These are phyloP conservation scores for Calameuta filiformis DNA, from an alignment of 2,888 invertebrate species.

Conservation along the genomic window DNA sequence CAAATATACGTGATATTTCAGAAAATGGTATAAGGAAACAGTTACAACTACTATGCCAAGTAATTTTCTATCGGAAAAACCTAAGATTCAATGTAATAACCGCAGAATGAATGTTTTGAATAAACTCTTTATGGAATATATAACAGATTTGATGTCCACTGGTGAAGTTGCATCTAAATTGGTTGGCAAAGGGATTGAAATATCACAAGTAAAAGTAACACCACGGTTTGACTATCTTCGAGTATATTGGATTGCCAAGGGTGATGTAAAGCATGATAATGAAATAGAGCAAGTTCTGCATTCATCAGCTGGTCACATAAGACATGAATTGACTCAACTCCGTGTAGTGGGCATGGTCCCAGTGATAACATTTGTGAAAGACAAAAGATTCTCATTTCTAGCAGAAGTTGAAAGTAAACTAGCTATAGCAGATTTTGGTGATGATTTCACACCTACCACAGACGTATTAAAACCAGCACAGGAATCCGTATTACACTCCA, in stretches of 20 bases:
- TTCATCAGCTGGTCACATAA: constrained; percentile 70
- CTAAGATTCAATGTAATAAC: constrained; percentile 67
- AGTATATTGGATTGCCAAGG: constrained; percentile 79
- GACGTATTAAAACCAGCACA: background rate
- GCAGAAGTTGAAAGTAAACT: constrained; percentile 74
- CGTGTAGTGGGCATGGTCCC: constrained; percentile 82
- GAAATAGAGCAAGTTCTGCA: constrained; percentile 70
- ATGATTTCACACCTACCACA: constrained; percentile 70
- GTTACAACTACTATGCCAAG: constrained; percentile 46
- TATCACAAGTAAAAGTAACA: constrained; percentile 77
- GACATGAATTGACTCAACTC: constrained; percentile 80
- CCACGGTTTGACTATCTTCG: constrained; percentile 75
- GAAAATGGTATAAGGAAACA: constrained; percentile 36
- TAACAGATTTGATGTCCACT: constrained; percentile 82
- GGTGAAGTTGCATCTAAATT: constrained; percentile 72
- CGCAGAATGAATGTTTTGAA: constrained; percentile 78
- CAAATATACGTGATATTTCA: constrained; percentile 4
- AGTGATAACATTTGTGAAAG: constrained; percentile 78
- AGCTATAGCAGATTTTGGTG: constrained; percentile 75
- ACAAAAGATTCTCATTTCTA: constrained; percentile 70
- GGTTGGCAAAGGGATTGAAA: constrained; percentile 76
- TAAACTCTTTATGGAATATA: constrained; percentile 83
- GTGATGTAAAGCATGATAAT: constrained; percentile 65
- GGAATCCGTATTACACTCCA: constrained; percentile 41
- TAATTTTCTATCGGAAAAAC: constrained; percentile 58